These are phyloP conservation scores for Passer domesticus DNA, from an alignment of 2,113 vertebrate genomes.

Conservation along the genomic window DNA sequence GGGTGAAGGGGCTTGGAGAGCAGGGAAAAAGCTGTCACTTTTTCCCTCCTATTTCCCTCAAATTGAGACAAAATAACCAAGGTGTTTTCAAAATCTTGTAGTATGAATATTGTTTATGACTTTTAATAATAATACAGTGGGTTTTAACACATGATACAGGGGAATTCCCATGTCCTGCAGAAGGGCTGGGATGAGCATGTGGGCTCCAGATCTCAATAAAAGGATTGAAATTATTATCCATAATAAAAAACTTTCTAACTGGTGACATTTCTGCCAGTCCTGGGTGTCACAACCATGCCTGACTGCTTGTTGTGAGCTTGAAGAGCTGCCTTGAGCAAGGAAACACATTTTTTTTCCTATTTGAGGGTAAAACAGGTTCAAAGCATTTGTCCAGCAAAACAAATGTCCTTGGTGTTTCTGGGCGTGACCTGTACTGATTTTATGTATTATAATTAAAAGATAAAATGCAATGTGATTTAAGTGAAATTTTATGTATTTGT, in stretches of 20 bases:
- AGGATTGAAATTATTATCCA: not conserved
- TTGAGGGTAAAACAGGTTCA: not conserved
- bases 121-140: not conserved
- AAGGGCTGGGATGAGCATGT: not conserved
- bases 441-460: too few species aligned
- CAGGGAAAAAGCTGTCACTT: not conserved
- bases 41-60: not conserved
- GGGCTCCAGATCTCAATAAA: not conserved
- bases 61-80: not conserved
- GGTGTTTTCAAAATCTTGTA: not conserved
- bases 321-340: not conserved
- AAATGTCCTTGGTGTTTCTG: not conserved
- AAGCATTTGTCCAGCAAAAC: not conserved
- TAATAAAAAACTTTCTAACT: not conserved
- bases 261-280: not conserved
- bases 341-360: not conserved
- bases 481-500: not conserved
- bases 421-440: not conserved
- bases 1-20: fast-evolving
- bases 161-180: not conserved
- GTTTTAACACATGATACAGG: not conserved
- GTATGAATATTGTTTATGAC: not conserved
- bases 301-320: fast-evolving
- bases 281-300: not conserved
- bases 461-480: not conserved